A percentile compares a stretch with the other conserved stretches of the same genome.
Evolutionary conservation across 2,888 invertebrate species (phyloP).

Genomic region (Hypomecis atomaria): DNA sequence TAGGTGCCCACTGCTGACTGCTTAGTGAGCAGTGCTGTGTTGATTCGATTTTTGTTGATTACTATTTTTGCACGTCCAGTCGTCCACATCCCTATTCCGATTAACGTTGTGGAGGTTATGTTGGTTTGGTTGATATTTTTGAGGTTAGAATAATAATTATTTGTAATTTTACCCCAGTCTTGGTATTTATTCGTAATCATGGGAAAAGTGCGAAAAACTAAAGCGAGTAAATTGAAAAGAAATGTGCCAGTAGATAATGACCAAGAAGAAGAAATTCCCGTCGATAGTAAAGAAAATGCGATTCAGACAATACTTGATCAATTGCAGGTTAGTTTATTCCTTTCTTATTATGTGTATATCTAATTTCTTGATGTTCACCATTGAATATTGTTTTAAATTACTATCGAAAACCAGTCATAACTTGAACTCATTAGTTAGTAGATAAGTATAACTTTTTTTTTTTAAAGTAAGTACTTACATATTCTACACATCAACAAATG

Average conservation of each 20-base stretch:
- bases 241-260: slow-evolving; percentile 47
- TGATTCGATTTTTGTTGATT: too few species aligned
- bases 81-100: too few species aligned
- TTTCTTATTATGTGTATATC: neutral
- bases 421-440: too few species aligned
- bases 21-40: too few species aligned
- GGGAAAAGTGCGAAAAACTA: slow-evolving; percentile 75
- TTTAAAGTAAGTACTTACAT: too few species aligned
- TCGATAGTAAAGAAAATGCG: slow-evolving; percentile 73
- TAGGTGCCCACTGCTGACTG: too few species aligned
- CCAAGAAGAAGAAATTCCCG: slow-evolving; percentile 64
- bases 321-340: slow-evolving; percentile 67
- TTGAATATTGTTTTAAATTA: neutral
- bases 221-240: slow-evolving; percentile 54
- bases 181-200: slow-evolving; percentile 44
- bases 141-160: slow-evolving; percentile 18
- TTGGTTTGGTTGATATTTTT: neutral
- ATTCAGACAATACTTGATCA: slow-evolving; percentile 79
- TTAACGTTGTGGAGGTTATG: too few species aligned
- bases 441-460: too few species aligned
- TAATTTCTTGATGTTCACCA: neutral
- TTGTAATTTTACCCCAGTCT: neutral
- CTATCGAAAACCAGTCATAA: too few species aligned
- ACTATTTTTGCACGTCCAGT: too few species aligned
- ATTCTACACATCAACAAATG: too few species aligned